Evolutionary conservation across 1,140 invertebrate species (phyloP), one percentile per base, ranked within the genome.

Genomic region (Ceratitis capitata): DNA sequence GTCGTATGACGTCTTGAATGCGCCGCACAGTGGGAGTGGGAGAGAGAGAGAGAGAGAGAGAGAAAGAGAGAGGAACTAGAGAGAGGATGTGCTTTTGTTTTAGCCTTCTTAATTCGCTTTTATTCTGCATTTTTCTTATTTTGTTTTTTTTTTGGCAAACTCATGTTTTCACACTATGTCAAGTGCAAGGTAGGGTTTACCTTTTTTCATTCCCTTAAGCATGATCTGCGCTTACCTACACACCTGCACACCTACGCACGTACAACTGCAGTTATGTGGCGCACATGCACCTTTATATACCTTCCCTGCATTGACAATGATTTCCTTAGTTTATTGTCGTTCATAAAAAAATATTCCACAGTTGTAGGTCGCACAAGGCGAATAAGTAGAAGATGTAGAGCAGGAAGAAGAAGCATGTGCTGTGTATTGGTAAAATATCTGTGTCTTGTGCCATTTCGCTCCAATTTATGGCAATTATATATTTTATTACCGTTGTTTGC

Each of bases 391-490:
- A 69, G 16, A 19, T 19, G 61, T 19, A 39, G 14, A 4, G 32
- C 3, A 61, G 3, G 26, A 61, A 32, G 58, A 61, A 61, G 6
- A 61, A 32, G 9, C 3, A 32, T 29, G 1, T 10, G 26, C 26
- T 10, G 47, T 10, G 9, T 19, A 14, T n/a, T n/a, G 14, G 12
- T 42, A 2, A 45, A 78, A 78, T 23, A 32, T 78, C 2, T 78
- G 64, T 39, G 19, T 12, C 5, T 42, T 78, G 19, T 42, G 19
- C 69, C 69, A 78, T 78, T 42, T 47, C 32, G 39, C 39, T 78
- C 69, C 35, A 78, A 78, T 45, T 78, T 78, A 45, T 78, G n/a
- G 39, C 69, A 78, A 78, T 78, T 47, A 78, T 39, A 45, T 78
- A 78, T 78, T 78, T 78, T 78, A 78, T 45, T 45, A 78, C 39